Evolutionary conservation across 2,888 invertebrate species (phyloP).

Genomic region (Campoletis raptor): DNA sequence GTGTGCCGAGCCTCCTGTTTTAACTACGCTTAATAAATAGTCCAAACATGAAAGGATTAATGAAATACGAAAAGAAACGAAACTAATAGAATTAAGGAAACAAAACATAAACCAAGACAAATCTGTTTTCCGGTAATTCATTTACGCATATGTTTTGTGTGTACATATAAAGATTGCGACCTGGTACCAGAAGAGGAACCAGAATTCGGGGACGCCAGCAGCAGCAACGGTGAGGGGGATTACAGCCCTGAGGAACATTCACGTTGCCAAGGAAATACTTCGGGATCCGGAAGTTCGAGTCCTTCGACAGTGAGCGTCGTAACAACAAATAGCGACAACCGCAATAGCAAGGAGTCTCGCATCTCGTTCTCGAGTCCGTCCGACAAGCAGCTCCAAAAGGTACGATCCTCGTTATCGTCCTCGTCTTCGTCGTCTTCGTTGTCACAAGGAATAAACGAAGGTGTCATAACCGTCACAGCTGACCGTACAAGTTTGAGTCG

Average conservation of each 20-base stretch:
- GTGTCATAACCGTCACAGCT: background rate
- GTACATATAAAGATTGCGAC: slow-evolving; percentile 82
- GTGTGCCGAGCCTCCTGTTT: slow-evolving; percentile 61
- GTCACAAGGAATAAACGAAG: slow-evolving; percentile 82
- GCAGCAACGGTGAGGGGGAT: slow-evolving; percentile 80
- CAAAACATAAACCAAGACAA: slow-evolving; percentile 41
- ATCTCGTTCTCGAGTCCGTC: background rate
- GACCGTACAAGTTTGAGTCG: slow-evolving; percentile 86
- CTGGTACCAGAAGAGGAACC: slow-evolving; percentile 85
- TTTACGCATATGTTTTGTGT: slow-evolving; percentile 81
- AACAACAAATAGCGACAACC: slow-evolving; percentile 18
- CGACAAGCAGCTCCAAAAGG: slow-evolving; percentile 36
- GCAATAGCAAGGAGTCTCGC: slow-evolving; percentile 4
- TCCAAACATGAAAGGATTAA: background rate
- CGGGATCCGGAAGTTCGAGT: slow-evolving; percentile 32
- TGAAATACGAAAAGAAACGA: slow-evolving; percentile 21
- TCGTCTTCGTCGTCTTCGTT: slow-evolving; percentile 83
- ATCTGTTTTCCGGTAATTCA: slow-evolving; percentile 63
- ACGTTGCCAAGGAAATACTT: slow-evolving; percentile 36
- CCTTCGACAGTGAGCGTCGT: slow-evolving; percentile 27
- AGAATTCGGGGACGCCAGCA: slow-evolving; percentile 82
- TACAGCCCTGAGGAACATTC: slow-evolving; percentile 66
- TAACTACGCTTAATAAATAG: slow-evolving; percentile 40
- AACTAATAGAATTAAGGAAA: slow-evolving; percentile 34
- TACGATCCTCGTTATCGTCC: slow-evolving; percentile 52